Evolutionary conservation across 2,113 vertebrate species (phyloP).

Genomic region (Cryptomyrus ogoouensis): DNA sequence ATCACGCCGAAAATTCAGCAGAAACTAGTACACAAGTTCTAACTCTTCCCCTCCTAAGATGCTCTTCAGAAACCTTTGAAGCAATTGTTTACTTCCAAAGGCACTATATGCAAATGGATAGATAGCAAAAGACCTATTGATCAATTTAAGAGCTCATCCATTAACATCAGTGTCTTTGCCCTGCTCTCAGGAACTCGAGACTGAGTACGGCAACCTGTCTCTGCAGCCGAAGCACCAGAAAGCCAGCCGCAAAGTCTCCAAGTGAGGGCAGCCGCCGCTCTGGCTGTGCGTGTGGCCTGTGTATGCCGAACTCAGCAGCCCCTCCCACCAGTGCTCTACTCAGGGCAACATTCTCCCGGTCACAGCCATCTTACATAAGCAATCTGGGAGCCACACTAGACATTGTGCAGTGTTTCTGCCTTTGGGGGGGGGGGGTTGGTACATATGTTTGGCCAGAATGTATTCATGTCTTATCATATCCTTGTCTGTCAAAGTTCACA

Average conservation of each 20-base stretch:
- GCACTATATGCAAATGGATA: background rate
- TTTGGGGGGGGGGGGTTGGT: background rate
- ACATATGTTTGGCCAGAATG: background rate
- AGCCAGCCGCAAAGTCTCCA: slow-evolving; percentile 70
- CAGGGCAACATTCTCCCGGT: slow-evolving; percentile 27
- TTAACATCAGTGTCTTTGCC: background rate
- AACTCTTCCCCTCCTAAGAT: background rate
- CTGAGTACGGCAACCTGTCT: slow-evolving; percentile 82
- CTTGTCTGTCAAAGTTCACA: background rate
- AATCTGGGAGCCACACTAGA: slow-evolving; percentile 10
- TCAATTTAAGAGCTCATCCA: background rate
- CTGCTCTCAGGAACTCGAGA: slow-evolving; percentile 58
- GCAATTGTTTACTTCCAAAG: background rate
- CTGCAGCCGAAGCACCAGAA: slow-evolving; percentile 64
- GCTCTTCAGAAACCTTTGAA: background rate
- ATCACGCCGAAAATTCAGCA: too few species aligned
- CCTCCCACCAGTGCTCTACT: background rate
- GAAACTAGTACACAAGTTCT: background rate
- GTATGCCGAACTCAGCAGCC: background rate
- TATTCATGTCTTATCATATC: background rate
- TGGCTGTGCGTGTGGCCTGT: background rate
- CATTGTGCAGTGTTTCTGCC: background rate
- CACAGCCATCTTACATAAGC: slow-evolving; percentile 27
- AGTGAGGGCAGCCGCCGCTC: slow-evolving; percentile 63
- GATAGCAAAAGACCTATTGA: background rate